Evolutionary conservation across 2,888 invertebrate species (phyloP), one percentile per base, ranked within the genome.

Genomic region (Tuta absoluta): DNA sequence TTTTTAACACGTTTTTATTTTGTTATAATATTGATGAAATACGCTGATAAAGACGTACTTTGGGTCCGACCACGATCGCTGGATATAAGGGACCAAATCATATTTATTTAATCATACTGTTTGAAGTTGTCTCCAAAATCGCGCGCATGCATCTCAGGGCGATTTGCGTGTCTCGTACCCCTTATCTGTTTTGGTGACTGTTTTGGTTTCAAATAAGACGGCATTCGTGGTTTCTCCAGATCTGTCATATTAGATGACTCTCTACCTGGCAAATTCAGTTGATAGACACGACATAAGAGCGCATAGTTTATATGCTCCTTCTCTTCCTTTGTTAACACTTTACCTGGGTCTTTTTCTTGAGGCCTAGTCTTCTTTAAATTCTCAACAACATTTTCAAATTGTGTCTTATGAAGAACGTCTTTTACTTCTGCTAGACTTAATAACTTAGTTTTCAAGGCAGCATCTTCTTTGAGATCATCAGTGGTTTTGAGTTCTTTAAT

Each of bases 251-350:
- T n/a, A n/a, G 45, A 17, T 17, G n/a, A 4, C 5, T 23, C 33
- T 33, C n/a, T 24, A n/a, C 56, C 56, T n/a, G 33, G 56, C 17
- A 14, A 2, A 11, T 56, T 56, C 24, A 56, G 56, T 33, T 56
- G n/a, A 12, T 33, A 33, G 2, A 33, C 17, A 33, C 56, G 56
- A n/a, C 56, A 56, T 33, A 56, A 56, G 5, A 33, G 17, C 23
- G 23, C 23, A 14, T 53, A 23, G 51, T 24, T 53, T 1, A 53
- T 14, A 1, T 23, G 12, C 23, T 56, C n/a, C 1, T 5, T 33
- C 17, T 56, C 11, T 56, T 17, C 28, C 17, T 56, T 56, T 17
- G 33, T 33, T n/a, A 56, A 19, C 11, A 19, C 7, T 51, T 51
- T 51, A n/a, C 45, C n/a, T 45, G n/a, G n/a, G 8, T 17, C 45